A percentile compares a stretch with the other conserved stretches of the same genome.
These are phyloP conservation scores for Acronicta alni DNA, from an alignment of 2,888 invertebrate genomes.

Conservation along the genomic window DNA sequence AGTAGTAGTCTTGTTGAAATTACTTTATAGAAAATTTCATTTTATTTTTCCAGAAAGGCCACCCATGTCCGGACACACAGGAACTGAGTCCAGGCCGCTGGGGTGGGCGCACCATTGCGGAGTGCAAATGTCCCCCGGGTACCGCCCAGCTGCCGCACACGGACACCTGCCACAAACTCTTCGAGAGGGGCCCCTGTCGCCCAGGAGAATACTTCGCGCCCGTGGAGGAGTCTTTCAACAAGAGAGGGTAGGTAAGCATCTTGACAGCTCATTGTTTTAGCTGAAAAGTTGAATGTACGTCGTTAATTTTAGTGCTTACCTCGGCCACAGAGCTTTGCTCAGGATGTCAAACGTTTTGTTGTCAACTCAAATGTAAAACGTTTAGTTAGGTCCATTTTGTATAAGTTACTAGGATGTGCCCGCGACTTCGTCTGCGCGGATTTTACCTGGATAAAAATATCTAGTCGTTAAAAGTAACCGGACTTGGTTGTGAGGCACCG, in stretches of 20 bases:
- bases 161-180: conserved; percentile 92
- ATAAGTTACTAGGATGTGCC: too few relatives aligned
- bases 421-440: too few relatives aligned
- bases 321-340: too few relatives aligned
- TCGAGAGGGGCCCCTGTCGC: conserved; percentile 93
- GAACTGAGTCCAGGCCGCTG: conserved; percentile 92
- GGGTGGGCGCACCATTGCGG: conserved; percentile 91
- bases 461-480: too few relatives aligned
- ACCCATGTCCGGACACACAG: conserved; percentile 95
- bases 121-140: conserved; percentile 95
- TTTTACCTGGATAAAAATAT: too few relatives aligned
- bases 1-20: too few relatives aligned
- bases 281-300: conserved; percentile 37
- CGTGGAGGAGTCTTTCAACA: conserved; percentile 86
- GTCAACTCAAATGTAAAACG: too few relatives aligned
- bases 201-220: conserved; percentile 94
- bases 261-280: conserved; percentile 48
- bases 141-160: conserved; percentile 92
- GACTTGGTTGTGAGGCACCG: too few relatives aligned
- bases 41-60: conserved; percentile 87
- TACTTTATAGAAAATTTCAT: neutral
- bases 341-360: too few relatives aligned
- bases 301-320: too few relatives aligned
- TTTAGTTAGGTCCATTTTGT: too few relatives aligned
- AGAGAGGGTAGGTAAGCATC: conserved; percentile 87